Conservation (phyloP, 2,113 vertebrate genomes). For the Paramisgurnus dabryanus region DNA sequence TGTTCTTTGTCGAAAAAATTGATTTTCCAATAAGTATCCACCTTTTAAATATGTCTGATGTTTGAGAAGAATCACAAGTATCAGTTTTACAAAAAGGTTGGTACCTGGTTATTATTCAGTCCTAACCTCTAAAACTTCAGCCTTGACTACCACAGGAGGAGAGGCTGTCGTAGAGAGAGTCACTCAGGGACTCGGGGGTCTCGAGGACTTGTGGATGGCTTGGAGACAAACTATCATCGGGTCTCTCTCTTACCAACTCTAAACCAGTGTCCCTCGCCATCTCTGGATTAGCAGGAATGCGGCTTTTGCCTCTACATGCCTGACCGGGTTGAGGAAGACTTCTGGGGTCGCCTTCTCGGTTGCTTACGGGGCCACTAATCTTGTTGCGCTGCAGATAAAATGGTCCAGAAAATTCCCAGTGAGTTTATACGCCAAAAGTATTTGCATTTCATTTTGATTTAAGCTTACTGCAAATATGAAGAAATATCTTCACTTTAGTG, state of each 20-base stretch:
- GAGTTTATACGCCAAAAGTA: neutral
- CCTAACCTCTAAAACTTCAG: slow-evolving; percentile 63
- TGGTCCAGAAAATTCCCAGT: neutral
- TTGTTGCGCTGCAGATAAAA: slow-evolving; percentile 48
- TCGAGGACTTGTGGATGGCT: slow-evolving; percentile 82
- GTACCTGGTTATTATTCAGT: slow-evolving; percentile 44
- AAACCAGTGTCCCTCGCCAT: slow-evolving; percentile 84
- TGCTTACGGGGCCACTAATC: slow-evolving; percentile 40
- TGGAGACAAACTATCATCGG: slow-evolving; percentile 79
- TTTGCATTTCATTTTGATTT: too few relatives aligned
- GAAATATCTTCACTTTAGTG: too few relatives aligned
- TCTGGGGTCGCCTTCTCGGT: slow-evolving; percentile 63
- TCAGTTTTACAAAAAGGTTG: slow-evolving; percentile 33
- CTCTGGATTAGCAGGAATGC: slow-evolving; percentile 82
- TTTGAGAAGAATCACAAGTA: neutral
- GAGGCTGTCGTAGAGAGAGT: slow-evolving; percentile 93
- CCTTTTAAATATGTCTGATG: slow-evolving; percentile 13
- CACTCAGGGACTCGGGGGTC: slow-evolving; percentile 91
- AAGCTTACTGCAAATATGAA: too few relatives aligned
- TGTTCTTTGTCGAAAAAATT: slow-evolving; percentile 27
- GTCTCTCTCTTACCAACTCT: slow-evolving; percentile 78
- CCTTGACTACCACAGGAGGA: slow-evolving; percentile 96
- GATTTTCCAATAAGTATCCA: slow-evolving; percentile 5
- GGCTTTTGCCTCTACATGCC: slow-evolving; percentile 74
- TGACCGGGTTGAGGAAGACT: slow-evolving; percentile 72